Base-by-base conservation (phyloP, 2,888 invertebrate genomes). In the Cephus runcator region DNA sequence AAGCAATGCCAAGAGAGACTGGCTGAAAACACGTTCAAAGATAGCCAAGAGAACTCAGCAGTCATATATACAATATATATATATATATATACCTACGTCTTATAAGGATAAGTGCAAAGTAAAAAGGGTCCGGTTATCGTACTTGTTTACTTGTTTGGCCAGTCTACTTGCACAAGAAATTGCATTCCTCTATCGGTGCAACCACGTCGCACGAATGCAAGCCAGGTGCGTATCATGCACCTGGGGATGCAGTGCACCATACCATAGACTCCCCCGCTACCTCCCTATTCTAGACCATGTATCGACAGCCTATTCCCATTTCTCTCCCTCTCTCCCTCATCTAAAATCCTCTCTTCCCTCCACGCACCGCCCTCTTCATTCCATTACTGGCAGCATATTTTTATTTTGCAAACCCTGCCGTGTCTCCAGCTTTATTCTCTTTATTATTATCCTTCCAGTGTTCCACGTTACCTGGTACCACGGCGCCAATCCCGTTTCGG, bases 261-360 rank as follows among this genome's bases (percentile, higher is more conserved):
- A 23, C 23, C 15, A 23, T 15, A 9, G 23, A 56, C 0, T 23
- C 12, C 35, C 35, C 11, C 4, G 3, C 3, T 40, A 15, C 6
- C 15, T 0, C 23, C 23, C 56, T 56, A 6, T 56, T 23, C 23
- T 2, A 23, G 23, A 23, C 56, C 23, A 23, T 23, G 23, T 23
- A 56, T 56, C 56, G 56, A 23, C 56, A 56, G 56, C 23, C 69
- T 75, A 75, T 40, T 36, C 36, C 73, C 23, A n/a, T 31, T 73
- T 40, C 23, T 34, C 33, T 36, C 69, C 30, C 31, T 40, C 36
- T 69, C 74, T 31, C 69, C 33, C 69, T 68, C n/a, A n/a, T 76
- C 78, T 76, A 75, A 77, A 74, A 73, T 80, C 75, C 9, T 56
- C 23, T 40, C 15, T 40, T 40, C 2, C 2, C 40, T 40, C 56